A percentile compares a stretch with the other conserved stretches of the same genome.
These are phyloP conservation scores for Pristionchus arcanus DNA, from an alignment of 2,888 invertebrate species.

Conservation along the genomic window DNA sequence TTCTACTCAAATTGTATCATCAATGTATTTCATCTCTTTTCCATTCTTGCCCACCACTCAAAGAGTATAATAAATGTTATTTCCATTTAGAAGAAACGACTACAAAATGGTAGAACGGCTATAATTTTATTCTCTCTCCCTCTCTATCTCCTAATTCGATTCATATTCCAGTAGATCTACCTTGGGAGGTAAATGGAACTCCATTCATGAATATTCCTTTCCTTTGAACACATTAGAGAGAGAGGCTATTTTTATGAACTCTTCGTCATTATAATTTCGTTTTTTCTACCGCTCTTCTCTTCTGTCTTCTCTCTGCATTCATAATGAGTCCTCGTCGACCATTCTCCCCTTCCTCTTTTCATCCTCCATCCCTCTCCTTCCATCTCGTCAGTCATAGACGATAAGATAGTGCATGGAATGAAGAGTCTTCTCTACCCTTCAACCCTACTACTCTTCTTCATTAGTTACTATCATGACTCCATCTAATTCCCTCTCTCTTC, in stretches of 20 bases:
- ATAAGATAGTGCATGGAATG: neutral
- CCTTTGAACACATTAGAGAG: neutral
- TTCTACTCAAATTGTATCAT: slow-evolving; percentile 38
- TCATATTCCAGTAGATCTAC: neutral
- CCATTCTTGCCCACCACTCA: slow-evolving; percentile 20
- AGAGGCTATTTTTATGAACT: neutral
- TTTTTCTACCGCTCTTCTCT: neutral
- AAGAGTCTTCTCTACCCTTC: neutral
- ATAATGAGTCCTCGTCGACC: slow-evolving; percentile 18
- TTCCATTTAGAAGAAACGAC: neutral
- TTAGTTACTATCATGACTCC: slow-evolving; percentile 49
- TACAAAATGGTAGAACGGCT: neutral
- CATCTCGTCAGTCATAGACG: neutral
- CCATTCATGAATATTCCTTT: neutral
- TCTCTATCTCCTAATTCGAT: neutral
- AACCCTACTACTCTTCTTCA: slow-evolving; percentile 14
- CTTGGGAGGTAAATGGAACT: neutral
- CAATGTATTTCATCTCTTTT: neutral
- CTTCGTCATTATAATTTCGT: neutral
- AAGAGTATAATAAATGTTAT: slow-evolving; percentile 31
- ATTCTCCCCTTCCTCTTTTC: neutral
- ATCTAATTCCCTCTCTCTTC: slow-evolving; percentile 47
- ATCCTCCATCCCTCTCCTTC: neutral
- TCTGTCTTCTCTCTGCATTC: slow-evolving; percentile 36
- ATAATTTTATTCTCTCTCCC: neutral